phyloP scores from a whole-genome alignment of 2,797 vertebrate species.

The Gallinago nigripennis region DNA sequence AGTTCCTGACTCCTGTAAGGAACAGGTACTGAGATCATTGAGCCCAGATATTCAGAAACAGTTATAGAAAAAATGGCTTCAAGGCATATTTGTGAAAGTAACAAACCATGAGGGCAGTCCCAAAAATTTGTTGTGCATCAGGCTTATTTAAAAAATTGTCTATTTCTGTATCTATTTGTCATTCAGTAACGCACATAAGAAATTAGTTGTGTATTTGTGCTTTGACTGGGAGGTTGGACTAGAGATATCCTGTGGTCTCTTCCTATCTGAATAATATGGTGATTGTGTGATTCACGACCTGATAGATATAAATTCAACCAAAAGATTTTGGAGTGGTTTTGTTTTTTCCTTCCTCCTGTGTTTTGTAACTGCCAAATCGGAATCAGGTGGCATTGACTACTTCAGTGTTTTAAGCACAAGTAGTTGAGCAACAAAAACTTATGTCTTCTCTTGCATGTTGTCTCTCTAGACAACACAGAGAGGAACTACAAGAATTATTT shows the following conservation, averaged over 20 bases:
- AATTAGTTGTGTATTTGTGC: neutral
- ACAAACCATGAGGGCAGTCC: neutral
- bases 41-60: neutral
- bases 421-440: neutral
- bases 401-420: accelerated
- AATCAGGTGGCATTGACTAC: neutral
- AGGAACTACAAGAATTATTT: neutral
- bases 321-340: neutral
- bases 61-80: neutral
- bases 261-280: neutral
- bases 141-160: neutral
- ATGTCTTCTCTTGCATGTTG: neutral
- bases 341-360: neutral
- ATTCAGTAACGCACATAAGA: neutral
- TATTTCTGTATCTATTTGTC: neutral
- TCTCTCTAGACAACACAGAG: neutral
- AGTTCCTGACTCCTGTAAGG: neutral
- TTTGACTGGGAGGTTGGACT: neutral
- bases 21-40: neutral
- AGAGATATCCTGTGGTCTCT: neutral
- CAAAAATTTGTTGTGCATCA: neutral
- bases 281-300: neutral
- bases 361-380: neutral
- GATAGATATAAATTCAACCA: neutral
- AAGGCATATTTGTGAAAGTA: neutral